Conservation (phyloP, 2,113 vertebrate genomes). For the Scopus umbretta region DNA sequence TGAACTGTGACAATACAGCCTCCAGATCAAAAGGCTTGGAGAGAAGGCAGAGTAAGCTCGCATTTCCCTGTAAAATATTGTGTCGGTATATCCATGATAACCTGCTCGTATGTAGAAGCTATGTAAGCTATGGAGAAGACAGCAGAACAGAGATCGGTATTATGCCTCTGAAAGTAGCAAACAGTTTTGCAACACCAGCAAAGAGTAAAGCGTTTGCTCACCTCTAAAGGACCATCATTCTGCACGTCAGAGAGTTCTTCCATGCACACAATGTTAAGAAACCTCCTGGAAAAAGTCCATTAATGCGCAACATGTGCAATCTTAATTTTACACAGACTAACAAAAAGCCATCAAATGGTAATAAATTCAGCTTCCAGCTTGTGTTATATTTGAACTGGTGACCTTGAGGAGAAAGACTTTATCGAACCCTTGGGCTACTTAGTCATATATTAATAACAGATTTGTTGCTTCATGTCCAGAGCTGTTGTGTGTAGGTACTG, state of each 20-base stretch:
- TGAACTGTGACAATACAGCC: neutral
- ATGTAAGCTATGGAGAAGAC: neutral
- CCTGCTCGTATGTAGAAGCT: neutral
- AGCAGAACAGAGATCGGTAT: neutral
- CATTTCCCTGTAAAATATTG: neutral
- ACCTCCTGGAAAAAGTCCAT: neutral
- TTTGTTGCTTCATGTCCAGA: neutral
- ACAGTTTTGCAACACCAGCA: neutral
- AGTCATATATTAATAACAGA: neutral
- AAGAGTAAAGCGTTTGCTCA: neutral
- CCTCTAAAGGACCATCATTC: neutral
- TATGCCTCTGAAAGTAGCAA: neutral
- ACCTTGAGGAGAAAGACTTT: neutral
- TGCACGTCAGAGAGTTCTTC: neutral
- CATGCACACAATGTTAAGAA: neutral
- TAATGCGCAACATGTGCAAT: neutral
- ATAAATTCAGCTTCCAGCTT: neutral
- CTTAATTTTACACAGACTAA: neutral
- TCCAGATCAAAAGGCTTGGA: neutral
- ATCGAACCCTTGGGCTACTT: neutral
- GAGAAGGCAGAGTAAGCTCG: neutral
- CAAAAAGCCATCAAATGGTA: neutral
- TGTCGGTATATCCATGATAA: neutral
- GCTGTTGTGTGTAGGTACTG: neutral
- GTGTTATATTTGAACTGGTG: neutral